Evolutionary conservation across 2,113 vertebrate genomes (phyloP).

Genomic region (Prolemur simus): DNA sequence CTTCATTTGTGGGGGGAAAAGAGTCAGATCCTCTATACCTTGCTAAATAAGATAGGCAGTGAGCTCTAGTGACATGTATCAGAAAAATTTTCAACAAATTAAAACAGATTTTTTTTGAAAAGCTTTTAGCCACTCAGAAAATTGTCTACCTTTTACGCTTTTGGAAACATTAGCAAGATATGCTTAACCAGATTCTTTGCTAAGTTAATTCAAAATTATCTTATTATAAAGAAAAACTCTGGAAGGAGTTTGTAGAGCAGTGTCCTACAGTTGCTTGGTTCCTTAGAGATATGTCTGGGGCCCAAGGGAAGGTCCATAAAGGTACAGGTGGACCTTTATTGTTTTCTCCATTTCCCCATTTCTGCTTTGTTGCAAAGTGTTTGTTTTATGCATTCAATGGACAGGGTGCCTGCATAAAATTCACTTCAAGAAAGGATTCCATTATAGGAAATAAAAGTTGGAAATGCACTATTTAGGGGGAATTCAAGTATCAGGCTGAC

Average conservation of each 20-base stretch:
- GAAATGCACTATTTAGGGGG: not conserved
- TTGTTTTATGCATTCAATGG: not conserved
- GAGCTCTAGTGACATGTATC: not conserved
- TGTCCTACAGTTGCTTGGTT: not conserved
- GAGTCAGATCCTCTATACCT: not conserved
- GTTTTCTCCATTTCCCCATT: not conserved
- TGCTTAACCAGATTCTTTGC: not conserved
- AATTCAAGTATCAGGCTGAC: not conserved
- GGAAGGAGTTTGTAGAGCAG: not conserved
- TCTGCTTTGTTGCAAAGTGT: not conserved
- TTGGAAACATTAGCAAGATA: not conserved
- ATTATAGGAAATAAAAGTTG: not conserved
- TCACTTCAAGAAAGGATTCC: not conserved
- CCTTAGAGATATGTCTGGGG: not conserved
- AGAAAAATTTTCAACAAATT: not conserved
- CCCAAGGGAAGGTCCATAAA: not conserved
- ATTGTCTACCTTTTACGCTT: not conserved
- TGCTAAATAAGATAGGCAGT: not conserved
- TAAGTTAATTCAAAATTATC: not conserved
- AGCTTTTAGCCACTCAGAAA: not conserved
- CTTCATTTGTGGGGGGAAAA: not conserved
- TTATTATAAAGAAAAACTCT: not conserved
- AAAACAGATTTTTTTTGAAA: not conserved
- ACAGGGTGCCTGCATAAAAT: not conserved
- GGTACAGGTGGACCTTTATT: no score